Evolutionary conservation across 2,113 vertebrate species (phyloP), one percentile per base, ranked within the genome.

Genomic region (Solenodon paradoxus): DNA sequence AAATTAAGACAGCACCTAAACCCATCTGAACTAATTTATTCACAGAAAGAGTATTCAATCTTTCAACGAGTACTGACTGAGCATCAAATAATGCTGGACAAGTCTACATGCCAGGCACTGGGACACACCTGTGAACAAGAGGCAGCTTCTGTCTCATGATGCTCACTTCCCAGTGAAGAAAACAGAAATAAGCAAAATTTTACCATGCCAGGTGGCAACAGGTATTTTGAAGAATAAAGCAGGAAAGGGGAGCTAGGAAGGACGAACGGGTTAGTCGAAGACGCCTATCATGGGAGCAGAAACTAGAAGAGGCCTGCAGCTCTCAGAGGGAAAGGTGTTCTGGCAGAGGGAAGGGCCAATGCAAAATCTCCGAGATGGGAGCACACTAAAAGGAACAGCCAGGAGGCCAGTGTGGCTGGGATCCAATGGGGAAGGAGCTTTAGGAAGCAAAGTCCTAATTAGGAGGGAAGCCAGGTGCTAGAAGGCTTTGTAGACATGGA

Each of bases 101-200:
- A 28, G 77, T 45, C 24, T 35, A 4, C 13, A 12, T 42, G 26
- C 66, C 40, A 6, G 3, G 22, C 13, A 9, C n/a, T 24, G 16
- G 19, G 51, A 59, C n/a, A 24, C 8, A 22, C 8, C 12, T 10
- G 7, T 9, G 28, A 81, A 22, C 15, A 11, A 77, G 30, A 49
- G 12, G 16, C 5, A 0, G 20, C 10, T 5, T 24, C 10, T 10
- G 26, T 61, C 35, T 35, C n/a, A 5, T 7, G 9, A 32, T 1
- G 7, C 22, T 66, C 42, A 19, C 7, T 11, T 13, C 17, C 42
- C 38, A 24, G 30, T 0, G 30, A 11, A 90, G 42, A 51, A 85
- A 90, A 61, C 32, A 26, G 47, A 20, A 49, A 15, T 38, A 81
- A 69, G 26, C 30, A 45, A 35, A n/a, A 6, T 6, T 26, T 6